Evolutionary conservation across 2,113 vertebrate genomes (phyloP), one percentile per base, ranked within the genome.

Genomic region (Euleptes europaea): DNA sequence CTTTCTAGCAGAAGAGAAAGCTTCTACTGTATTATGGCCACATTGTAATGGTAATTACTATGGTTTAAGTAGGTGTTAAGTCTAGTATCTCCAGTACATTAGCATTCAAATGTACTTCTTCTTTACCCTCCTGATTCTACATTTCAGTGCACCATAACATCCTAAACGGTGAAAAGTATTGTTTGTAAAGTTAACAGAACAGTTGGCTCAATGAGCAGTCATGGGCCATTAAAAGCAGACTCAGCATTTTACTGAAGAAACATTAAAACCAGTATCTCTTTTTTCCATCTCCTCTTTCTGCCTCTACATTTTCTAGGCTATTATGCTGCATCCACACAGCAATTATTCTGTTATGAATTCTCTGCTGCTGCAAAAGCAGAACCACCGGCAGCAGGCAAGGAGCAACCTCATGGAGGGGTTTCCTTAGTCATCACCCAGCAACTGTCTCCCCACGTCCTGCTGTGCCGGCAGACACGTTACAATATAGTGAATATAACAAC

Each of bases 161-260:
- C 28, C 79, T 42, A 6, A 88, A 42, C 21, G n/a, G 4, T 47
- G 86, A 88, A 84, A 82, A 3, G 1, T 26, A 10, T 35, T 80
- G 75, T 81, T 87, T 88, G 38, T 74, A 87, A 86, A 5, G 17
- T 66, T 88, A 77, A 54, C 9, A 33, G 47, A 21, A 21, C 5
- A 26, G 12, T 33, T 47, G 0, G 69, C 42, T 79, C 40, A 47
- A 35, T 57, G 33, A 78, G 71, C n/a, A 80, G n/a, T 19, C 83
- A 57, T 70, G 60, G 49, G 33, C 74, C 8, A 40, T n/a, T 82
- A 2, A 83, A 5, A 15, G 66, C 10, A 82, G 51, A 74, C 3
- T 14, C 73, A 82, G 74, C 2, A 74, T 57, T 4, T 1, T 12
- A 1, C 14, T 80, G 28, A 66, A 47, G 13, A 28, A 42, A 33